Base-by-base conservation (phyloP, 2,888 invertebrate genomes). In the Holacanthella duospinosa region DNA sequence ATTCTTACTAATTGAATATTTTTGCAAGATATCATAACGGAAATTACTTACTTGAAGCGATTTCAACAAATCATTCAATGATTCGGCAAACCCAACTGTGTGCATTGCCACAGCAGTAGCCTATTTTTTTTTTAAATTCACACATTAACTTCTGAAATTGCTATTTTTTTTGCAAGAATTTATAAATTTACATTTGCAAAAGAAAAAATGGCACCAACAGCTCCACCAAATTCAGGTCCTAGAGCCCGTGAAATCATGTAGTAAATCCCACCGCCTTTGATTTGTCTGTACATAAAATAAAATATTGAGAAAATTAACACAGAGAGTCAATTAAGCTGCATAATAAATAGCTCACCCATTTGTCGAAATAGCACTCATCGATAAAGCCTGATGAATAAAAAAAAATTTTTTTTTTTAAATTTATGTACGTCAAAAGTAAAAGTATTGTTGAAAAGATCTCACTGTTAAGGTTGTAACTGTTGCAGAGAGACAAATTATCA, bases 11-110 rank as follows among this genome's bases (percentile, higher is more conserved):
- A 36, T 12, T n/a, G 25, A 24, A 56, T 56, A 25, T 21, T 9
- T 56, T 53, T 53, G n/a, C 21, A 4, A n/a, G 43, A 19, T 19
- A 12, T 54, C n/a, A n/a, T 54, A 54, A 54, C 12, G 24, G 24
- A 12, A 21, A 54, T 36, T 6, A 29, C 9, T 36, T 64, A 70
- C 72, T 67, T 71, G 67, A 48, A 72, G 55, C 61, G 77, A 81
- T 63, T 70, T 72, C 44, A 93, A 78, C 54, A 75, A 66, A 67
- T 75, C 75, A 63, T 74, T 75, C 77, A 82, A 75, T 43, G 81
- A 80, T 74, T 84, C 84, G n/a, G 82, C 80, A 75, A 84, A 84
- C 2, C 84, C 84, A 53, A 84, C 82, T n/a, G 82, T 79, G 75
- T 83, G 83, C 80, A 83, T 82, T 53, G 82, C 79, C 29, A 80